Evolutionary conservation across 2,888 invertebrate genomes (phyloP).

Genomic region (Phasia obesa): DNA sequence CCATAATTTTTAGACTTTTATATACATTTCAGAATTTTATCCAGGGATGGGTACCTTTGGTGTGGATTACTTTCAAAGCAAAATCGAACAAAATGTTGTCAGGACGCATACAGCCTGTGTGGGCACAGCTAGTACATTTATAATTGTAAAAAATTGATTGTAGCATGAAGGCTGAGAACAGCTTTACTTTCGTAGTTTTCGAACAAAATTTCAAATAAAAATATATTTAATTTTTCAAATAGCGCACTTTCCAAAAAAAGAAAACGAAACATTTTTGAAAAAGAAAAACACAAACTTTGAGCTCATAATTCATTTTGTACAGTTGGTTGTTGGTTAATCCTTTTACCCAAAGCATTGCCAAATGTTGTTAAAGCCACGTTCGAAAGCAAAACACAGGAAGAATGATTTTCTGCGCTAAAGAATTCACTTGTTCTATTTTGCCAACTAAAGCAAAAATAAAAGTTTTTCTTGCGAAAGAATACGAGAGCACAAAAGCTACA

Average conservation of each 20-base stretch:
- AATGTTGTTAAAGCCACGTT: constrained; percentile 50
- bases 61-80: too few species aligned
- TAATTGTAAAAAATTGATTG: too few species aligned
- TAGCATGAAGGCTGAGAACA: too few species aligned
- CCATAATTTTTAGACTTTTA: too few species aligned
- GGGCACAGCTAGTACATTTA: too few species aligned
- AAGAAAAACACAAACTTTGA: constrained; percentile 50
- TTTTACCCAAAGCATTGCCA: constrained; percentile 60
- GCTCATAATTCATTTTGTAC: constrained; percentile 70
- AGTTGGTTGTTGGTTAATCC: constrained; percentile 67
- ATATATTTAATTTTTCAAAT: neutral
- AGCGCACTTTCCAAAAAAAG: constrained; percentile 3
- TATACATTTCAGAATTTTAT: too few species aligned
- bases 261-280: constrained; percentile 11
- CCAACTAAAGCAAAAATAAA: constrained; percentile 61
- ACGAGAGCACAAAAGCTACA: constrained; percentile 38
- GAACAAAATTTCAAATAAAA: neutral
- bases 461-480: constrained; percentile 46
- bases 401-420: constrained; percentile 26
- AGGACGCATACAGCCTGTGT: too few species aligned
- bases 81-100: too few species aligned
- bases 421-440: constrained; percentile 50
- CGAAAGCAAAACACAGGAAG: constrained; percentile 6
- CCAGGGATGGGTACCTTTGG: too few species aligned
- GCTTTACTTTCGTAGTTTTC: neutral